Evolutionary conservation across 2,888 invertebrate species (phyloP).

Genomic region (Erannis defoliaria): DNA sequence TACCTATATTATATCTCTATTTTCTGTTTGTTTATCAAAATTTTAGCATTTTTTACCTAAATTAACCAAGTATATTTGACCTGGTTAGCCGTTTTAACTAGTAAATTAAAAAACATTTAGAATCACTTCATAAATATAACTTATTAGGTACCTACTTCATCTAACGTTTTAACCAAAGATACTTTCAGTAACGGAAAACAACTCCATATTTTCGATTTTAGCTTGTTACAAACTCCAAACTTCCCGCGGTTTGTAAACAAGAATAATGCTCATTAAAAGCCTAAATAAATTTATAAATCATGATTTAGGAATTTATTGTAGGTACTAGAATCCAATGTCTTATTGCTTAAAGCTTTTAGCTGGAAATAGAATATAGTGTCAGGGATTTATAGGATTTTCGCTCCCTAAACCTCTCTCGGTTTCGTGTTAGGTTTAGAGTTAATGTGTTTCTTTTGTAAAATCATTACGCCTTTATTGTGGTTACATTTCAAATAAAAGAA

Average conservation of each 20-base stretch:
- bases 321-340: constrained; percentile 10
- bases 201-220: constrained; percentile 22
- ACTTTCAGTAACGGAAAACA: constrained; percentile 9
- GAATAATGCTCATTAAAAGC: constrained; percentile 24
- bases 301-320: constrained; percentile 19
- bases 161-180: background rate
- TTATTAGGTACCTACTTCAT: too few relatives aligned
- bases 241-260: constrained; percentile 15
- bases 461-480: constrained; percentile 12
- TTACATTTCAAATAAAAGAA: constrained; percentile 5
- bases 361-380: constrained; percentile 19
- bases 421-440: constrained; percentile 10
- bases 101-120: too few relatives aligned
- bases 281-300: constrained; percentile 13
- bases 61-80: too few relatives aligned
- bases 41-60: too few relatives aligned
- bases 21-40: too few relatives aligned
- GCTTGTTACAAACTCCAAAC: constrained; percentile 25
- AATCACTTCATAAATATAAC: too few relatives aligned
- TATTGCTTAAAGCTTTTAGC: constrained; percentile 33
- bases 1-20: too few relatives aligned
- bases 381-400: constrained; percentile 15
- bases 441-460: constrained; percentile 28
- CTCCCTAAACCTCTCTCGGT: constrained; percentile 4
- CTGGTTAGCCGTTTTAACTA: too few relatives aligned